Conservation (phyloP, 2,113 vertebrate species). For the Scolopax mira region DNA sequence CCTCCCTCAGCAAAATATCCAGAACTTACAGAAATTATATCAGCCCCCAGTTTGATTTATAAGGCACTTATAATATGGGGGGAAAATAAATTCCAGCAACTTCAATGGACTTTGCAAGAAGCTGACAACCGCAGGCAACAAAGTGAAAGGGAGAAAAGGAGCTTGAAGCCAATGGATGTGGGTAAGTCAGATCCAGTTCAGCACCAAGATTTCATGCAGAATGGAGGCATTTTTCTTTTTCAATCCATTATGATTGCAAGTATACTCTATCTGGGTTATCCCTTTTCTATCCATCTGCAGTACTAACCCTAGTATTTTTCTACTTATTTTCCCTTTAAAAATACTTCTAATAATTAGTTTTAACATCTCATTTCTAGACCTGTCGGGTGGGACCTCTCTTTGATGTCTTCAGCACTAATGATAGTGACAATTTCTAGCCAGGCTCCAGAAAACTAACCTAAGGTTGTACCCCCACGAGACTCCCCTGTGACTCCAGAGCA, state of each 20-base stretch:
- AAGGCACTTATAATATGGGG: accelerated
- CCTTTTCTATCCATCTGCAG: not conserved
- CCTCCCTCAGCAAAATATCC: not conserved
- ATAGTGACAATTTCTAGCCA: not conserved
- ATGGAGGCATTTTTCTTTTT: not conserved
- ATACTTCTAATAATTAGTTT: not conserved
- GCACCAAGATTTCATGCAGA: not conserved
- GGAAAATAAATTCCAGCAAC: not conserved
- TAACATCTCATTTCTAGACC: not conserved
- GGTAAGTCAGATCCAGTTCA: not conserved
- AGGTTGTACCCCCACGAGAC: not conserved
- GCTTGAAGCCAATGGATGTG: not conserved
- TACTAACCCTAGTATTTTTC: not conserved
- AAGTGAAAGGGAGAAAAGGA: not conserved
- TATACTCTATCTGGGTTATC: not conserved
- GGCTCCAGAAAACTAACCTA: not conserved
- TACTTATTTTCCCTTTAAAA: not conserved
- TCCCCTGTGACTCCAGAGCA: not conserved
- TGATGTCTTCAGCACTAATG: not conserved
- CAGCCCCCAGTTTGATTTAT: not conserved
- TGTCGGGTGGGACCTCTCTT: not conserved
- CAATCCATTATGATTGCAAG: not conserved
- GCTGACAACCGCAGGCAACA: not conserved
- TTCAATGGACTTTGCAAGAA: not conserved
- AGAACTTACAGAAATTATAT: not conserved